These are phyloP conservation scores for Vidua chalybeata DNA, from an alignment of 2,113 vertebrate species.

Conservation along the genomic window DNA sequence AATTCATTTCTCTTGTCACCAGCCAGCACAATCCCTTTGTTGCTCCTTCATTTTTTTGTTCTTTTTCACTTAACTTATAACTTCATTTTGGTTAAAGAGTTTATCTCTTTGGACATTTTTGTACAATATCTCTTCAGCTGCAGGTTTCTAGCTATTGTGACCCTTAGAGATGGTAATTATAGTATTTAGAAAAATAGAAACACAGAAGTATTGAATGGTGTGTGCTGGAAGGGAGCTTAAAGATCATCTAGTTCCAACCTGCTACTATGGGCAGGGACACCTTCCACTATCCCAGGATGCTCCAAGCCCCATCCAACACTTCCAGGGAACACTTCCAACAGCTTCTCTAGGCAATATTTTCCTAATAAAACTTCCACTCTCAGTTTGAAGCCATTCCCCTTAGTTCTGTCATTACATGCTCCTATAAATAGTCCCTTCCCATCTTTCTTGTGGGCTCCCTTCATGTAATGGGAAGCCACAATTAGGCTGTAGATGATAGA, in stretches of 20 bases:
- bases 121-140: background rate
- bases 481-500: background rate
- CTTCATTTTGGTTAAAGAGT: background rate
- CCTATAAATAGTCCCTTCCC: background rate
- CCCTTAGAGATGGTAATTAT: background rate
- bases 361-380: no score
- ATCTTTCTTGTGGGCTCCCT: background rate
- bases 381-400: background rate
- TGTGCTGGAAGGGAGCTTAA: background rate
- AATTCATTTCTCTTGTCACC: background rate
- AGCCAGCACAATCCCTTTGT: background rate
- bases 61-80: background rate
- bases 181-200: background rate
- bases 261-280: fast-evolving
- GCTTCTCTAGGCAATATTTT: background rate
- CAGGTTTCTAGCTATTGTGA: background rate
- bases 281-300: background rate
- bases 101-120: background rate
- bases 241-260: background rate
- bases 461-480: background rate
- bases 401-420: background rate
- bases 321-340: background rate
- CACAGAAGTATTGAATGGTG: background rate
- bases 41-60: background rate
- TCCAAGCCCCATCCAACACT: background rate